These are phyloP conservation scores for Chironomus riparius DNA, from an alignment of 2,888 invertebrate genomes.

Conservation along the genomic window DNA sequence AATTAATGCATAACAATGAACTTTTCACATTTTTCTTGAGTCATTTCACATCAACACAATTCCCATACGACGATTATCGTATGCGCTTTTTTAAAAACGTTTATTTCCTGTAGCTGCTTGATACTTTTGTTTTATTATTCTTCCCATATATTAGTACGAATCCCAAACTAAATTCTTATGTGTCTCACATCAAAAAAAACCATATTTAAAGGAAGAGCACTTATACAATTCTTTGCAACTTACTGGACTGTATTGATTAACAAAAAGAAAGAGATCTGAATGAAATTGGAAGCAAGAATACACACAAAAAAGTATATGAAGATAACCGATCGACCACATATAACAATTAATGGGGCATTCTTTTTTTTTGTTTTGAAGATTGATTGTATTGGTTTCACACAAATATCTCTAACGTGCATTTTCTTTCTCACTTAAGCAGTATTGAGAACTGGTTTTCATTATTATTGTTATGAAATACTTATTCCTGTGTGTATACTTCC, in stretches of 20 bases:
- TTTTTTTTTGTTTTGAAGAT: too few species aligned
- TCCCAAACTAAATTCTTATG: neutral
- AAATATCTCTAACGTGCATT: neutral
- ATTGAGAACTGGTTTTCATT: constrained; percentile 7
- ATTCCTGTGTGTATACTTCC: constrained; percentile 12
- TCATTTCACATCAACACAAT: neutral
- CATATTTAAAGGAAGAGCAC: neutral
- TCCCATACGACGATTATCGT: neutral
- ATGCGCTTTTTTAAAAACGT: neutral
- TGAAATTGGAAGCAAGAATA: too few species aligned
- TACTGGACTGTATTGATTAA: too few species aligned
- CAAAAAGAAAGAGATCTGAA: too few species aligned
- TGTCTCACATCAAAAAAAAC: neutral
- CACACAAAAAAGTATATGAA: too few species aligned
- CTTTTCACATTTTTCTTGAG: too few species aligned
- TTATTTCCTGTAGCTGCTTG: constrained; percentile 20
- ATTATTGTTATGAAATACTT: constrained; percentile 10
- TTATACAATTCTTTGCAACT: neutral
- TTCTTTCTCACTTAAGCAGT: neutral
- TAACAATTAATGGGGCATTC: too few species aligned
- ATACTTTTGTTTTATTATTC: constrained; percentile 17
- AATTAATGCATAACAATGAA: too few species aligned
- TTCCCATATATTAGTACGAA: neutral
- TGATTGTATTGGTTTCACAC: neutral
- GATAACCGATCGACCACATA: too few species aligned